phyloP scores from a whole-genome alignment of 2,888 invertebrate genomes.

The Seira musarum region DNA sequence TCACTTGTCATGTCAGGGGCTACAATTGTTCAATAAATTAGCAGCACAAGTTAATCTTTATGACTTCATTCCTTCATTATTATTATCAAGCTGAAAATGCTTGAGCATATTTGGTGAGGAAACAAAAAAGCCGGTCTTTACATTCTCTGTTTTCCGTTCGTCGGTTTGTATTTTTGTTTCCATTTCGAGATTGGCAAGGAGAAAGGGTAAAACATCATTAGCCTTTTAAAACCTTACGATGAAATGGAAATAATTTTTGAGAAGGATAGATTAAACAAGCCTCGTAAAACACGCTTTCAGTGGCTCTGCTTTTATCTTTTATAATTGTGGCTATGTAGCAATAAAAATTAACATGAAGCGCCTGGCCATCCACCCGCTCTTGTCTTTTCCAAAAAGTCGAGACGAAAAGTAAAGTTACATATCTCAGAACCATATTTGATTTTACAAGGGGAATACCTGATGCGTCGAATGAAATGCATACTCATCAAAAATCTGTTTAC shows the following conservation, averaged over 20 bases:
- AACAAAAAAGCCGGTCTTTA: conserved; percentile 39
- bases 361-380: too few relatives aligned
- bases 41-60: conserved; percentile 52
- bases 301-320: too few relatives aligned
- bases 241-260: too few relatives aligned
- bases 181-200: conserved; percentile 43
- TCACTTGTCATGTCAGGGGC: conserved; percentile 34
- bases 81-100: conserved; percentile 45
- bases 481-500: too few relatives aligned
- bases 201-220: background rate
- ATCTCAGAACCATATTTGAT: too few relatives aligned
- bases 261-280: too few relatives aligned
- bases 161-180: conserved; percentile 48
- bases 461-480: too few relatives aligned
- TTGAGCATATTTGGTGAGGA: conserved; percentile 51
- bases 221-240: too few relatives aligned
- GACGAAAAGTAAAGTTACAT: too few relatives aligned
- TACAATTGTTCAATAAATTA: conserved; percentile 53
- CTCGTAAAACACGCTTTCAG: too few relatives aligned
- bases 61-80: conserved; percentile 51
- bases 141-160: conserved; percentile 37
- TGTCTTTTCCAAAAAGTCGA: too few relatives aligned
- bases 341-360: conserved; percentile 24
- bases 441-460: too few relatives aligned
- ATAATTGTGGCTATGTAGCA: background rate